phyloP scores from a whole-genome alignment of 2,888 invertebrate genomes.

The Epirrhoe alternata region DNA sequence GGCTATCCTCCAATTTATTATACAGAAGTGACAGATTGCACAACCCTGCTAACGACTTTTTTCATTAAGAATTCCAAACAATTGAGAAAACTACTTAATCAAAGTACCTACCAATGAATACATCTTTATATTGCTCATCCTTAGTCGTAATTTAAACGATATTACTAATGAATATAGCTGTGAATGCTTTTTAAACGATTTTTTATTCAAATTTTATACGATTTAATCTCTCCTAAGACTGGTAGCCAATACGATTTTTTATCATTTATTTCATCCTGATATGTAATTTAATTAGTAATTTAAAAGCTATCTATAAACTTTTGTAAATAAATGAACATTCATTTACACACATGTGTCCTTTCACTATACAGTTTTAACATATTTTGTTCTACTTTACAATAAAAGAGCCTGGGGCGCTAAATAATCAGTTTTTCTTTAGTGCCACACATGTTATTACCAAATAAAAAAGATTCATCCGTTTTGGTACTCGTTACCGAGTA shows the following conservation, averaged over 20 bases:
- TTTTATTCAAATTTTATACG: constrained; percentile 25
- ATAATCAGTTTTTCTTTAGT: too few species aligned
- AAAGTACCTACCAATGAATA: constrained; percentile 5
- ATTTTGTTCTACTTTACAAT: too few species aligned
- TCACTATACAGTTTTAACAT: background rate
- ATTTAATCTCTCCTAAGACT: constrained; percentile 25
- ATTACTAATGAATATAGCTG: constrained; percentile 57
- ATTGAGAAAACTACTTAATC: background rate
- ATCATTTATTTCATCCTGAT: constrained; percentile 23
- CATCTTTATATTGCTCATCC: constrained; percentile 57
- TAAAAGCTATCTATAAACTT: constrained; percentile 7
- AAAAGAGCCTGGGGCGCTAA: too few species aligned
- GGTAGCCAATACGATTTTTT: constrained; percentile 26
- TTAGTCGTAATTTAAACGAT: constrained; percentile 60
- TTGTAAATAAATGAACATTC: constrained; percentile 4
- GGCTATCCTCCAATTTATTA: too few species aligned
- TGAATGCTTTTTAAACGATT: constrained; percentile 34
- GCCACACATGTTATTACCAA: too few species aligned
- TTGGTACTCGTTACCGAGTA: too few species aligned
- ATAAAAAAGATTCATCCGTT: too few species aligned
- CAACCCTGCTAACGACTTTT: too few species aligned
- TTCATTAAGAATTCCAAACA: too few species aligned
- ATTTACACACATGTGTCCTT: too few species aligned
- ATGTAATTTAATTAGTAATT: constrained; percentile 25
- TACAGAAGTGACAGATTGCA: background rate